A percentile compares a stretch with the other conserved stretches of the same genome.
Evolutionary conservation across 2,113 vertebrate genomes (phyloP).

Genomic region (Dunckerocampus dactyliophorus): DNA sequence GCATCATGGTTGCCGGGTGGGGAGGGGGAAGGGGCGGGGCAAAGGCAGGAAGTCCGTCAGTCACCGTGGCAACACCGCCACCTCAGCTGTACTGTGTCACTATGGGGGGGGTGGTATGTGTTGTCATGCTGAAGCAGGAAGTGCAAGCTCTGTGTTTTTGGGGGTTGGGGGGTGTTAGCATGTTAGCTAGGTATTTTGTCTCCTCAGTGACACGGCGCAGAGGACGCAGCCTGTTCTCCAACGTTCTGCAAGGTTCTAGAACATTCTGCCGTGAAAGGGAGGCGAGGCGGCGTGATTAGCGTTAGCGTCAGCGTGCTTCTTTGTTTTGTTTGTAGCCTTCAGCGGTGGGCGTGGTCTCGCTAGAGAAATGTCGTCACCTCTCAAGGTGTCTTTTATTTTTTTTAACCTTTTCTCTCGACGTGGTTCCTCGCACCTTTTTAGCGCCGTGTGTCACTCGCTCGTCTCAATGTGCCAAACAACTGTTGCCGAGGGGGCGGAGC

Average conservation of each 20-base stretch:
- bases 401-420: slow-evolving; percentile 60
- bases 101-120: not conserved
- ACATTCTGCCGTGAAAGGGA: not conserved
- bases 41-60: not conserved
- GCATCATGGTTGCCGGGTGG: not conserved
- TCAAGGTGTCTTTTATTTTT: slow-evolving; percentile 64
- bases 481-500: slow-evolving; percentile 53
- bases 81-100: not conserved
- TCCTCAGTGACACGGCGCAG: too few relatives aligned
- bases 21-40: not conserved
- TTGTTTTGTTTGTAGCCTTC: slow-evolving; percentile 50
- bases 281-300: not conserved
- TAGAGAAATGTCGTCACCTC: slow-evolving; percentile 53
- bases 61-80: not conserved
- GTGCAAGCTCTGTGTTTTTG: not conserved
- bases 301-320: not conserved
- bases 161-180: not conserved
- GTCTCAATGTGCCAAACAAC: slow-evolving; percentile 76
- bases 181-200: not conserved
- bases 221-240: not conserved
- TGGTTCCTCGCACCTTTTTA: slow-evolving; percentile 65
- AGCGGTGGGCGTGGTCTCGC: slow-evolving; percentile 50
- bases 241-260: not conserved
- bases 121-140: not conserved
- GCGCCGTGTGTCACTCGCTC: slow-evolving; percentile 61